Conservation (phyloP, 2,888 invertebrate genomes). For the Metallyticus violacea region DNA sequence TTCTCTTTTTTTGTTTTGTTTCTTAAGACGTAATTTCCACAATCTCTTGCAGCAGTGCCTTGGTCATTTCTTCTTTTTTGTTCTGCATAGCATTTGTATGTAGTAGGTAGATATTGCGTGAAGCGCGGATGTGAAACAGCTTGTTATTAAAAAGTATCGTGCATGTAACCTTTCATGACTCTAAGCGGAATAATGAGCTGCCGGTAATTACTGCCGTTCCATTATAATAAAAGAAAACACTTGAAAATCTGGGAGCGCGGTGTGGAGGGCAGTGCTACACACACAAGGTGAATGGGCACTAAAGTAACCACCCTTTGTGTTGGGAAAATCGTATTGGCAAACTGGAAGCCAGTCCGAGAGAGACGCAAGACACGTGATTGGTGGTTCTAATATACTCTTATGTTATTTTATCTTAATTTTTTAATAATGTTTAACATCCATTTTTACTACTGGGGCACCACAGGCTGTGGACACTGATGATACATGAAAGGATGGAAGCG, state of each 20-base stretch:
- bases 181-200: background rate
- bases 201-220: background rate
- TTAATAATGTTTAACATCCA: no score
- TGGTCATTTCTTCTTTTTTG: background rate
- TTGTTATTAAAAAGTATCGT: background rate
- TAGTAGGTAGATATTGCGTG: background rate
- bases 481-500: no score
- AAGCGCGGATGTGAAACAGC: background rate
- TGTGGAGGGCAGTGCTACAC: background rate
- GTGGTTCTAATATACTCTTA: no score
- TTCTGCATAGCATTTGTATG: background rate
- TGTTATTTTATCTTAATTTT: no score
- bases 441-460: no score
- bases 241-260: background rate
- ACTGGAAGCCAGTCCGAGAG: no score
- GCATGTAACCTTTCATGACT: slow-evolving; percentile 15
- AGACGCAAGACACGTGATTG: no score
- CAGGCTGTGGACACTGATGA: no score
- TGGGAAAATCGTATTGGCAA: background rate
- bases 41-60: no score
- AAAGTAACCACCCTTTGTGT: background rate
- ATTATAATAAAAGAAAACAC: background rate
- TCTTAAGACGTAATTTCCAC: no score
- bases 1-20: no score
- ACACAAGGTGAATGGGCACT: background rate